Evolutionary conservation across 1,140 invertebrate species (phyloP).

Genomic region (Heliconius nattereri): DNA sequence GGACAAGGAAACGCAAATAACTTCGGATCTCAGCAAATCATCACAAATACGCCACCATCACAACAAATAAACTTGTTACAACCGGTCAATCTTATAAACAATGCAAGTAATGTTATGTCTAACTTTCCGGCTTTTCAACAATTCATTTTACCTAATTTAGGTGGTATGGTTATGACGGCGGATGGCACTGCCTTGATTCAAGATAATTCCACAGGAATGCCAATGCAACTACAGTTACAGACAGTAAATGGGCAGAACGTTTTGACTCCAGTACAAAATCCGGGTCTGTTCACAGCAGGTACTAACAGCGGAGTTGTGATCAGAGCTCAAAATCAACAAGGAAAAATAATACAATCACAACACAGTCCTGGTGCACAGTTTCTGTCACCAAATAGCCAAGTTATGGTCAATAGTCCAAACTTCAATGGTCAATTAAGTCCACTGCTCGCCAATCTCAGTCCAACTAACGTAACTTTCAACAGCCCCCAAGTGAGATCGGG

Average conservation of each 20-base stretch:
- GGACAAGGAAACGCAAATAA: slow-evolving; percentile 84
- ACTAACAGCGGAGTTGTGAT: slow-evolving; percentile 89
- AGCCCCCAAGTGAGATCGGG: slow-evolving; percentile 82
- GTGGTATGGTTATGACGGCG: slow-evolving; percentile 88
- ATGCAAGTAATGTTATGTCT: slow-evolving; percentile 86
- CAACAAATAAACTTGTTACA: slow-evolving; percentile 90
- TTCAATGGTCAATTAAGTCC: slow-evolving; percentile 91
- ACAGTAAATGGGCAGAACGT: slow-evolving; percentile 91
- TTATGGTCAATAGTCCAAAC: slow-evolving; percentile 87
- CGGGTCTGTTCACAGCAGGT: slow-evolving; percentile 86
- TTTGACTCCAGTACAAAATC: slow-evolving; percentile 87
- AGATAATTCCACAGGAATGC: slow-evolving; percentile 84
- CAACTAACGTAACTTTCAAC: slow-evolving; percentile 86
- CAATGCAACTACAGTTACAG: slow-evolving; percentile 89
- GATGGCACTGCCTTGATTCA: slow-evolving; percentile 86
- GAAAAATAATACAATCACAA: slow-evolving; percentile 87
- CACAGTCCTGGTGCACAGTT: slow-evolving; percentile 87
- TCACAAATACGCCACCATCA: slow-evolving; percentile 85
- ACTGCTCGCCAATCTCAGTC: slow-evolving; percentile 87
- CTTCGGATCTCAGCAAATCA: slow-evolving; percentile 86
- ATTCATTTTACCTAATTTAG: slow-evolving; percentile 90
- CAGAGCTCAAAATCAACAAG: slow-evolving; percentile 86
- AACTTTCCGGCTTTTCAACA: slow-evolving; percentile 91
- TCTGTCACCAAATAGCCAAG: slow-evolving; percentile 87
- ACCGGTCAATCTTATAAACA: slow-evolving; percentile 90